A percentile compares a stretch with the other conserved stretches of the same genome.
phyloP scores from a whole-genome alignment of 2,888 invertebrate genomes.

The Phaedon cochleariae region DNA sequence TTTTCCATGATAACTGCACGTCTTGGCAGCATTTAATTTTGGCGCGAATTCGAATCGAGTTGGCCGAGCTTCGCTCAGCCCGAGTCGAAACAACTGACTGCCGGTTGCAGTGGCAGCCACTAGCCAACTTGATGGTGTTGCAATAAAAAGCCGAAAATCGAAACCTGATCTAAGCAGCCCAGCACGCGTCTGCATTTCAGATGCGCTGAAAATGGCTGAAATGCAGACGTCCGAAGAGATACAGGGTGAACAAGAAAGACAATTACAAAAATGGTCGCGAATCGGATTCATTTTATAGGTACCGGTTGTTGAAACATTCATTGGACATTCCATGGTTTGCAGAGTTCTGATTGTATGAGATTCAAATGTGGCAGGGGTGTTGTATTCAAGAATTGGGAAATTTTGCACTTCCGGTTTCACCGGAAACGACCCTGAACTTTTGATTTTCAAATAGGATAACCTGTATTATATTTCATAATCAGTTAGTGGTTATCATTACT shows the following conservation, averaged over 20 bases:
- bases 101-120: not conserved
- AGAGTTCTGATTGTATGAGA: too few relatives aligned
- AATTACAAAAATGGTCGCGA: too few relatives aligned
- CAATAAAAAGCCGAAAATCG: constrained; percentile 32
- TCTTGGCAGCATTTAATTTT: not conserved
- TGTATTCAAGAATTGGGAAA: too few relatives aligned
- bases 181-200: constrained; percentile 18
- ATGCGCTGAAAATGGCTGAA: constrained; percentile 5
- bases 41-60: not conserved
- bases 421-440: too few relatives aligned
- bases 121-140: constrained; percentile 28
- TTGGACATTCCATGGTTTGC: too few relatives aligned
- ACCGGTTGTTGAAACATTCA: too few relatives aligned
- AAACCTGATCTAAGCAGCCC: constrained; percentile 30
- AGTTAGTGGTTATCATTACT: too few relatives aligned
- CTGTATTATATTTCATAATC: too few relatives aligned
- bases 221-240: constrained; percentile 4
- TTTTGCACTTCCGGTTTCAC: too few relatives aligned
- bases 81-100: constrained; percentile 29
- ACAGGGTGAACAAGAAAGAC: constrained; percentile 7
- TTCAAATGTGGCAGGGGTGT: too few relatives aligned
- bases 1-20: not conserved
- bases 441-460: too few relatives aligned
- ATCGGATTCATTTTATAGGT: too few relatives aligned
- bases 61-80: not conserved